Conservation (phyloP, 92 coral and sea anemone genomes). For the Montipora capitata region DNA sequence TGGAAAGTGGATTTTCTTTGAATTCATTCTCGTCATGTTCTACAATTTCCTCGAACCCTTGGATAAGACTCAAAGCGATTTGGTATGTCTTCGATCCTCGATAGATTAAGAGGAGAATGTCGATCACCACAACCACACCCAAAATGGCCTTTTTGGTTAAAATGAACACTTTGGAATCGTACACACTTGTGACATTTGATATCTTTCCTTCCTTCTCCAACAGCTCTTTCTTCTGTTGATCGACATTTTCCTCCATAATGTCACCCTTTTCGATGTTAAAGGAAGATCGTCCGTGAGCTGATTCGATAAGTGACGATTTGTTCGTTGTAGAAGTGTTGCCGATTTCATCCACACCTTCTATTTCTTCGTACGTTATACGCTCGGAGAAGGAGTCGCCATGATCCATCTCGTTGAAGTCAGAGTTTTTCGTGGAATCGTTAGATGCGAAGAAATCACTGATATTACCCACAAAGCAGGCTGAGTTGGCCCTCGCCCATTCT, state of each 20-base stretch:
- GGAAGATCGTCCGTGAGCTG: conserved; percentile 41
- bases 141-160: conserved; percentile 64
- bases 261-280: conserved; percentile 84
- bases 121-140: conserved; percentile 74
- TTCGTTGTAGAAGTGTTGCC: conserved; percentile 56
- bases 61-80: conserved; percentile 68
- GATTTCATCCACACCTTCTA: conserved; percentile 34
- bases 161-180: conserved; percentile 73
- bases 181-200: conserved; percentile 57
- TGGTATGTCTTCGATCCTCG: conserved; percentile 83
- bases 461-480: conserved; percentile 61
- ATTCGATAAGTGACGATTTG: conserved; percentile 67
- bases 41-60: conserved; percentile 80
- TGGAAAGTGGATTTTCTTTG: conserved; percentile 40
- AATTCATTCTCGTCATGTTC: conserved; percentile 78
- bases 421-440: conserved; percentile 29
- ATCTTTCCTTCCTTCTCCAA: conserved; percentile 49
- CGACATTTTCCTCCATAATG: conserved; percentile 77
- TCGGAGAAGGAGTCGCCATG: conserved; percentile 59
- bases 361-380: conserved; percentile 66
- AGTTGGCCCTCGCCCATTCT: conserved; percentile 35
- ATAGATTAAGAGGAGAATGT: conserved; percentile 80
- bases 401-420: conserved; percentile 13
- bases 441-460: conserved; percentile 71
- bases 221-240: conserved; percentile 64